phyloP scores from a whole-genome alignment of 2,888 invertebrate genomes.

The Meganola albula region DNA sequence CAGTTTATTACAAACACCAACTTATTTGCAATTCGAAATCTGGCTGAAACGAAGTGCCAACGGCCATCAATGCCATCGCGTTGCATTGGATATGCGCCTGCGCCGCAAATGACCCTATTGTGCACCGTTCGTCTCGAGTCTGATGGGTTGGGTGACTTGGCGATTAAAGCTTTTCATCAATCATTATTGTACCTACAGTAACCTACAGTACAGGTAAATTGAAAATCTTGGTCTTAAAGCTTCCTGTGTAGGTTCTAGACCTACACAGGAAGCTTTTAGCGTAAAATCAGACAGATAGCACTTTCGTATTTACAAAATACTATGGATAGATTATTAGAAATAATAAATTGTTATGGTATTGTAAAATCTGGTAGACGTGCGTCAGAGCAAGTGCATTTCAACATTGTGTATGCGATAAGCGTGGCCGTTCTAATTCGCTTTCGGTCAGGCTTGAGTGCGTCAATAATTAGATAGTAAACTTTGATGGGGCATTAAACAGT shows the following conservation, averaged over 20 bases:
- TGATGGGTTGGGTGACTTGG: slow-evolving; percentile 29
- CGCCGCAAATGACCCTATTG: slow-evolving; percentile 31
- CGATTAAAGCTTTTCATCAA: slow-evolving; percentile 21
- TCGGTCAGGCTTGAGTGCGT: slow-evolving; percentile 37
- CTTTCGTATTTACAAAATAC: too few species aligned
- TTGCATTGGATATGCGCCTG: slow-evolving; percentile 18
- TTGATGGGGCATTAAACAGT: slow-evolving; percentile 37
- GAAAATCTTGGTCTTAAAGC: too few species aligned
- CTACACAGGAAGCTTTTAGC: too few species aligned
- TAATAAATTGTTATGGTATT: slow-evolving; percentile 20
- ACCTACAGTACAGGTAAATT: too few species aligned
- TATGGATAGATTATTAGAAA: too few species aligned
- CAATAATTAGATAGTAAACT: slow-evolving; percentile 43
- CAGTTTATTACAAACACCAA: too few species aligned
- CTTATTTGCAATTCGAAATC: slow-evolving; percentile 11
- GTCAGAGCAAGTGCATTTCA: slow-evolving; percentile 23
- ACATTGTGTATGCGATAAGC: slow-evolving; percentile 17
- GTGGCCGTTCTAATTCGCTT: slow-evolving; percentile 10
- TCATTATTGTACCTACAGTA: too few species aligned
- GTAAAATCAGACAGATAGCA: too few species aligned
- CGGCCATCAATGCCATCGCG: slow-evolving; percentile 17
- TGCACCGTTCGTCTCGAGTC: slow-evolving; percentile 19
- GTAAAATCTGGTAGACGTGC: slow-evolving; percentile 27
- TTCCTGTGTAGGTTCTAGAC: too few species aligned
- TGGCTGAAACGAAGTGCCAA: not conserved